phyloP scores from a whole-genome alignment of 2,113 vertebrate species.

The Taurulus bubalis region DNA sequence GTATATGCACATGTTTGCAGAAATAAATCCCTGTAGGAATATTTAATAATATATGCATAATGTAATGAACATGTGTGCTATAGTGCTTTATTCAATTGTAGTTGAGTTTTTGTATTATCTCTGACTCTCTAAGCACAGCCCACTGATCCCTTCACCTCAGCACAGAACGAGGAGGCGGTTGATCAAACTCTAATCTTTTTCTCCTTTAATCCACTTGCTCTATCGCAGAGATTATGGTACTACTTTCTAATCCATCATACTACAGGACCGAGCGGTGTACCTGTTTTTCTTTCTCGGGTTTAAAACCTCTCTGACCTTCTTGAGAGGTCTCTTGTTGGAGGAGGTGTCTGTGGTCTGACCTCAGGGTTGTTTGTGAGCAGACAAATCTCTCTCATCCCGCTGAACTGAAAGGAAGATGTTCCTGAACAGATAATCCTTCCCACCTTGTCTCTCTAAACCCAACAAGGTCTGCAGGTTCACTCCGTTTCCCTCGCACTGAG shows the following conservation, averaged over 20 bases:
- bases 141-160: slow-evolving; percentile 14
- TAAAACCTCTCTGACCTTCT: background rate
- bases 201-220: slow-evolving; percentile 60
- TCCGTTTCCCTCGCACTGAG: background rate
- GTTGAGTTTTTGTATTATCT: background rate
- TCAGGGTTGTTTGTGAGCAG: slow-evolving; percentile 15
- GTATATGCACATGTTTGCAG: background rate
- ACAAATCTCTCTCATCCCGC: slow-evolving; percentile 29
- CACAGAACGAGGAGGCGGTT: background rate
- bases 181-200: slow-evolving; percentile 47
- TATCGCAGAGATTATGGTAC: slow-evolving; percentile 43
- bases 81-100: too few species aligned
- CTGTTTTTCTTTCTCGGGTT: background rate
- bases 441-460: slow-evolving; percentile 14
- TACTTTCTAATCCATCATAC: slow-evolving; percentile 30
- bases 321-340: background rate
- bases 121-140: background rate
- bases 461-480: background rate
- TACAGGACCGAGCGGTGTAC: background rate
- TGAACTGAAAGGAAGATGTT: slow-evolving; percentile 42
- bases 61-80: too few species aligned
- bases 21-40: background rate
- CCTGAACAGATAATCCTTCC: slow-evolving; percentile 42
- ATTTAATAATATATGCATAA: background rate
- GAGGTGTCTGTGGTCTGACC: background rate